A percentile compares a stretch with the other conserved stretches of the same genome.
Conservation (phyloP, 2,797 vertebrate genomes). For the Cryptoprocta ferox region DNA sequence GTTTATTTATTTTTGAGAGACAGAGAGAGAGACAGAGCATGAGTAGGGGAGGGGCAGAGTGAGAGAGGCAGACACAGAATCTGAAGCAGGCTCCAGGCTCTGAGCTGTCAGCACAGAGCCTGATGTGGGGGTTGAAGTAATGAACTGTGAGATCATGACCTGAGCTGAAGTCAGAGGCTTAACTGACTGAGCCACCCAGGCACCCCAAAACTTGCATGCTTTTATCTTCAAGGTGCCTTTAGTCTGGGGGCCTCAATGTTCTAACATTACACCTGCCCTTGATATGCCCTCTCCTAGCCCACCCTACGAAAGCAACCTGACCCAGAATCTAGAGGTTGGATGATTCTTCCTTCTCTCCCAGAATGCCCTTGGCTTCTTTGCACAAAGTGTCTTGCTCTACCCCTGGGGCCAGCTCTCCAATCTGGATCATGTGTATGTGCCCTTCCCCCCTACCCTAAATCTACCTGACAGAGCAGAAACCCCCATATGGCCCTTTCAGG, state of each 20-base stretch:
- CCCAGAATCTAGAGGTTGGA: not conserved
- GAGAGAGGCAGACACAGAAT: no score
- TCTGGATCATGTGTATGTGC: fast-evolving
- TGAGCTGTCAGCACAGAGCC: no score
- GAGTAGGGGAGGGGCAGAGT: no score
- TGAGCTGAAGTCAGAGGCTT: no score
- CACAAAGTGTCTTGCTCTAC: not conserved
- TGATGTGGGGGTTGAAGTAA: no score
- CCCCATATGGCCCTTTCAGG: not conserved
- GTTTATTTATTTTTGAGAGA: no score
- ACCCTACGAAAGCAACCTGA: not conserved
- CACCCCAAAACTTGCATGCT: not conserved
- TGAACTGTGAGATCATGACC: no score
- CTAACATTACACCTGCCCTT: not conserved
- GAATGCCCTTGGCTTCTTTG: not conserved
- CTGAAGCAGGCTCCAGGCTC: no score
- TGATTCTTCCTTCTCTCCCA: not conserved
- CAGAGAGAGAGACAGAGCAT: no score
- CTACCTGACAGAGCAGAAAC: not conserved
- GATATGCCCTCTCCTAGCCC: no score
- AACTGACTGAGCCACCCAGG: no score
- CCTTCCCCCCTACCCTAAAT: not conserved
- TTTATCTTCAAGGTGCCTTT: not conserved
- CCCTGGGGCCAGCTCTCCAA: not conserved
- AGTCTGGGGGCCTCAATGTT: not conserved